Evolutionary conservation across 2,888 invertebrate genomes (phyloP).

Genomic region (Gastrophysa polygoni): DNA sequence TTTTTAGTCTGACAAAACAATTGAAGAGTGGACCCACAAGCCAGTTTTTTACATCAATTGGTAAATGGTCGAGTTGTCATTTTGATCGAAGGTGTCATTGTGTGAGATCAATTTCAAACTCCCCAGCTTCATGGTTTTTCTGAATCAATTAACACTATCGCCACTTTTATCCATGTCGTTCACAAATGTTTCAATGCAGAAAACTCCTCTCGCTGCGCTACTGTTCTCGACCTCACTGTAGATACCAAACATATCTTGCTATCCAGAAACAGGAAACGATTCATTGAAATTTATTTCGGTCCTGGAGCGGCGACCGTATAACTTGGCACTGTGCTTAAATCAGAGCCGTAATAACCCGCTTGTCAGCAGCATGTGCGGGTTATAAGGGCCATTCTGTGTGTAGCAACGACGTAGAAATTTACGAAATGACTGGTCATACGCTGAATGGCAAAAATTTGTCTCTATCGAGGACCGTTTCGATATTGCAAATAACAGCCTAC

Average conservation of each 20-base stretch:
- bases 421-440: neutral
- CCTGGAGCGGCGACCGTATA: conserved; percentile 10
- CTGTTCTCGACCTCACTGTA: neutral
- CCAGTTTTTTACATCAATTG: no score
- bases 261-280: conserved; percentile 6
- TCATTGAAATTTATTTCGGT: conserved; percentile 6
- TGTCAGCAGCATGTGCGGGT: conserved; percentile 49
- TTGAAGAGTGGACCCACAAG: no score
- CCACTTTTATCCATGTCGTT: no score
- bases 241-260: conserved; percentile 2
- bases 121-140: no score
- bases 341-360: conserved; percentile 52
- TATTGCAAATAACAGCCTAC: no score
- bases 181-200: neutral
- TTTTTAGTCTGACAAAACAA: no score
- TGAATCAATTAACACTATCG: no score
- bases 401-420: neutral
- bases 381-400: neutral
- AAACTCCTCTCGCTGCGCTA: no score
- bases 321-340: conserved; percentile 46
- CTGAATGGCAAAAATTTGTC: neutral
- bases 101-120: no score
- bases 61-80: no score
- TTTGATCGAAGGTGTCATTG: no score
- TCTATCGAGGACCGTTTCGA: neutral